Percentiles rank a stretch among this genome's conserved stretches.
Conservation (phyloP, 2,797 vertebrate species). For the Poecilia wingei region DNA sequence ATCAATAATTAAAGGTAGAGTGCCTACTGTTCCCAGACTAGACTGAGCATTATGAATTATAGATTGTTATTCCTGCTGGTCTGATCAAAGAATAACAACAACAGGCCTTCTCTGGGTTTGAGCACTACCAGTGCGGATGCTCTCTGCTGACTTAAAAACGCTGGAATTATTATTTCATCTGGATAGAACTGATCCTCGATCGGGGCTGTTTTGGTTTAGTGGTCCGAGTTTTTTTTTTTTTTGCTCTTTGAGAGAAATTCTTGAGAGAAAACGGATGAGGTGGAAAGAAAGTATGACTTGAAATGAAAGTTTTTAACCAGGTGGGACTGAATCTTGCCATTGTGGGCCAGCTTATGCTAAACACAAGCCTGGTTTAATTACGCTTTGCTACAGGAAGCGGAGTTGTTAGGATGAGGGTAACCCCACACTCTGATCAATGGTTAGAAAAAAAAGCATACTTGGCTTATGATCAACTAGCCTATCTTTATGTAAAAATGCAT, state of each 20-base stretch:
- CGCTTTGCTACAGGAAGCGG: conserved; percentile 42
- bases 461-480: not conserved
- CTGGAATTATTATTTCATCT: conserved; percentile 62
- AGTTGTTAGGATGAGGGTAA: conserved; percentile 13
- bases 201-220: conserved; percentile 23
- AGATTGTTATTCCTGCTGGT: conserved; percentile 78
- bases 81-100: conserved; percentile 81
- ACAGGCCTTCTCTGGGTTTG: conserved; percentile 58
- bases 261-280: conserved; percentile 13
- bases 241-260: conserved; percentile 26
- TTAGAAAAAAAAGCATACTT: conserved; percentile 10
- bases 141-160: conserved; percentile 56
- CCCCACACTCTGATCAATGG: conserved; percentile 31
- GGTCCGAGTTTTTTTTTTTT: conserved; percentile 25
- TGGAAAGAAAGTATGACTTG: conserved; percentile 14
- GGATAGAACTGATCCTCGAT: conserved; percentile 43
- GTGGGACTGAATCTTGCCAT: conserved; percentile 43
- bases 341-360: conserved; percentile 31
- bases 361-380: conserved; percentile 62
- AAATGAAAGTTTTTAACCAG: conserved; percentile 34
- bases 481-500: not conserved
- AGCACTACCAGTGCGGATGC: conserved; percentile 49
- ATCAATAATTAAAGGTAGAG: conserved; percentile 80
- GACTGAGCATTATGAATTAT: conserved; percentile 79
- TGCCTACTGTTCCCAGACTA: conserved; percentile 75